Conservation (phyloP, 2,797 vertebrate genomes). For the Scolopax bukidnonensis region DNA sequence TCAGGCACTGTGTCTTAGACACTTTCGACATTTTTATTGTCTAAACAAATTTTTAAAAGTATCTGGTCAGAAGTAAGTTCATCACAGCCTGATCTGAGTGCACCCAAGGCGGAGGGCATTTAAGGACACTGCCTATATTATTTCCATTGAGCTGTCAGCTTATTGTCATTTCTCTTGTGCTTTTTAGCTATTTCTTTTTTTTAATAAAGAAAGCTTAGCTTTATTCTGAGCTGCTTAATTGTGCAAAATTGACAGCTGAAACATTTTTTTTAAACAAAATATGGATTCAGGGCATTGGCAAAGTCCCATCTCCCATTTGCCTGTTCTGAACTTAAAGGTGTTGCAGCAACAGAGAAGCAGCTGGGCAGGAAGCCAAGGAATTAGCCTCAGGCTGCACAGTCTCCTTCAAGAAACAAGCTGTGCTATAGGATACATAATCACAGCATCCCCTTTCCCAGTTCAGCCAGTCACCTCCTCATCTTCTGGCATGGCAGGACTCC, state of each 20-base stretch:
- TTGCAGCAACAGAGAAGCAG: not conserved
- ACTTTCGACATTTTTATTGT: not conserved
- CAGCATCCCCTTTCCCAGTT: not conserved
- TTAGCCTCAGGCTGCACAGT: slow-evolving; percentile 6
- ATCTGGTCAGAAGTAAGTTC: not conserved
- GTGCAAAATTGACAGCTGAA: slow-evolving; percentile 16
- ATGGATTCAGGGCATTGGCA: not conserved
- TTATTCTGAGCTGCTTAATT: not conserved
- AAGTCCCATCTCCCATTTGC: not conserved
- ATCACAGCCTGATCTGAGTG: not conserved
- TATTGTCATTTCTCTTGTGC: not conserved
- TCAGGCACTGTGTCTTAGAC: not conserved
- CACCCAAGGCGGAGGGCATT: not conserved
- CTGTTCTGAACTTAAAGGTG: not conserved
- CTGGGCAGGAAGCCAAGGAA: slow-evolving; percentile 52
- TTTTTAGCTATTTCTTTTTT: not conserved
- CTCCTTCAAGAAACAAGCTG: slow-evolving; percentile 43
- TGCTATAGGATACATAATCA: slow-evolving; percentile 20
- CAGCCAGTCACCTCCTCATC: slow-evolving; percentile 16
- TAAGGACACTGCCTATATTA: slow-evolving; percentile 6
- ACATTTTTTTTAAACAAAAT: not conserved
- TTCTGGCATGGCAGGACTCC: slow-evolving; percentile 39
- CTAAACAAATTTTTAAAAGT: not conserved
- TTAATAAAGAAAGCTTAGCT: slow-evolving; percentile 5
- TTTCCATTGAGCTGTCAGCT: not conserved